Conservation (phyloP, 2,113 vertebrate genomes). For the Oncorhynchus kisutch region DNA sequence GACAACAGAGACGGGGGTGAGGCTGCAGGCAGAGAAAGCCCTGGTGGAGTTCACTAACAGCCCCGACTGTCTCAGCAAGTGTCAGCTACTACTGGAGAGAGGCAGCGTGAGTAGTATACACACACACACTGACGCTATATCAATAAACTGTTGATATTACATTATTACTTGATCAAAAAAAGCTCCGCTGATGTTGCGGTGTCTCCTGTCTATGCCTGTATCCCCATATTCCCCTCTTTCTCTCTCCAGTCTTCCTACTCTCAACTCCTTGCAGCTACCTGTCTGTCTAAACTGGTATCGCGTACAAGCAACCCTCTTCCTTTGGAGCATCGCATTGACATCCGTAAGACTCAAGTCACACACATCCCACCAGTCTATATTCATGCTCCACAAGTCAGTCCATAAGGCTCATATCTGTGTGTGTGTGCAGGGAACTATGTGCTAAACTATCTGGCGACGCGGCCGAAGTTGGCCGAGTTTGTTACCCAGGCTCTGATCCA, state of each 20-base stretch:
- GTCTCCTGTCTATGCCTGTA: no score
- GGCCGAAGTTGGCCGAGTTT: slow-evolving; percentile 93
- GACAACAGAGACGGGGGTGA: slow-evolving; percentile 92
- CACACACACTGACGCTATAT: background rate
- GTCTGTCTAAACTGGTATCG: slow-evolving; percentile 96
- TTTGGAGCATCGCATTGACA: slow-evolving; percentile 94
- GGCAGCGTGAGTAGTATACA: slow-evolving; percentile 85
- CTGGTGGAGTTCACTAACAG: slow-evolving; percentile 98
- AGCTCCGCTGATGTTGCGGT: background rate
- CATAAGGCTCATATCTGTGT: background rate
- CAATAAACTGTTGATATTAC: no score
- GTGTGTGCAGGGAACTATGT: slow-evolving; percentile 90
- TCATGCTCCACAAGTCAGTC: background rate
- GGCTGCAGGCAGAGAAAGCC: slow-evolving; percentile 96
- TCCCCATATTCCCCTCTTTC: background rate
- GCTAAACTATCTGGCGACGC: slow-evolving; percentile 93
- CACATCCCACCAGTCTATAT: background rate
- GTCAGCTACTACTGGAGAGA: slow-evolving; percentile 95
- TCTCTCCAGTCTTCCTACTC: slow-evolving; percentile 90
- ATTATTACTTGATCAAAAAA: no score
- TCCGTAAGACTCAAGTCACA: slow-evolving; percentile 81
- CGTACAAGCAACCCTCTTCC: slow-evolving; percentile 96
- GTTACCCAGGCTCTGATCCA: slow-evolving; percentile 97
- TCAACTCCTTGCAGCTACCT: slow-evolving; percentile 93
- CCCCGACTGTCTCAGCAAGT: slow-evolving; percentile 96